Evolutionary conservation across 2,113 vertebrate genomes (phyloP).

Genomic region (Barnardius zonarius): DNA sequence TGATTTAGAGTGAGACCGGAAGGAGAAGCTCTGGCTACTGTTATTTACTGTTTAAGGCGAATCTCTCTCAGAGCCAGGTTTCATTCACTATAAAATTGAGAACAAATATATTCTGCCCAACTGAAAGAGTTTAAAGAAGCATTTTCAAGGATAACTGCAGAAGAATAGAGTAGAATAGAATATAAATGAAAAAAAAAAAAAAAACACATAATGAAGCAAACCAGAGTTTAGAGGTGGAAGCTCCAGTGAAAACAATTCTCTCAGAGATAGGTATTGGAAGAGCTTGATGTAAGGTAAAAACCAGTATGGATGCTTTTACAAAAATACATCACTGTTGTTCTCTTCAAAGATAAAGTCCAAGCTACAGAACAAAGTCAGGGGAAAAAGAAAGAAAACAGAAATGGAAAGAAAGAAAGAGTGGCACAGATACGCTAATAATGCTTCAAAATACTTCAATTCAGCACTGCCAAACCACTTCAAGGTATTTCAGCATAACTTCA

Average conservation of each 20-base stretch:
- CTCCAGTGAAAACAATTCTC: background rate
- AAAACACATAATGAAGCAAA: background rate
- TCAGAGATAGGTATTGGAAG: fast-evolving
- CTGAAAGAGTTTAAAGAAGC: background rate
- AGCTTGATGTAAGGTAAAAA: background rate
- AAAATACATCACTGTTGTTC: background rate
- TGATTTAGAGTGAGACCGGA: background rate
- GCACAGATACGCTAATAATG: background rate
- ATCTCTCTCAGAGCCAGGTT: background rate
- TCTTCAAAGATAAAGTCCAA: background rate
- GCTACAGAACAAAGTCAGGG: background rate
- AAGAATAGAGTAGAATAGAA: background rate
- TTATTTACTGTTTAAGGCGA: background rate
- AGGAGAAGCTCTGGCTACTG: background rate
- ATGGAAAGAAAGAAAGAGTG: background rate
- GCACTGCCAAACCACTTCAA: background rate
- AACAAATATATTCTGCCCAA: background rate
- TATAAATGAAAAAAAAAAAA: too few species aligned
- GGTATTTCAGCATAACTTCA: background rate
- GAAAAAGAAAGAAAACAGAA: background rate
- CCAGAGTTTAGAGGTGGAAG: background rate
- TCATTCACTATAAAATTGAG: background rate
- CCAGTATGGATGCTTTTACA: background rate
- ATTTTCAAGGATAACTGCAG: background rate
- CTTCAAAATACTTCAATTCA: background rate